A percentile compares a stretch with the other conserved stretches of the same genome.
Conservation (phyloP, 2,797 vertebrate species). For the Labroides dimidiatus region DNA sequence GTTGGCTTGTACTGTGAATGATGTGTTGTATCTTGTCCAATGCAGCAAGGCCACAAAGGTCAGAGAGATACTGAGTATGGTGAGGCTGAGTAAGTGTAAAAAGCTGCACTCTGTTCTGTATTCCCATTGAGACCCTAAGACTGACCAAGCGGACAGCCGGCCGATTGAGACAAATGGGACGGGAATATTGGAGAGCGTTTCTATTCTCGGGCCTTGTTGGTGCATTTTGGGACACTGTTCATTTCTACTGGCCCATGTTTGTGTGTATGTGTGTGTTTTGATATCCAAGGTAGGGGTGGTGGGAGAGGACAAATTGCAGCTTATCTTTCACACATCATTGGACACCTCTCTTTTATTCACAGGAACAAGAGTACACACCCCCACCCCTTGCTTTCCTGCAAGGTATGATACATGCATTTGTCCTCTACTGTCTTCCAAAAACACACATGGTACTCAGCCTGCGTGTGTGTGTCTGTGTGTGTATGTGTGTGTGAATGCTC, state of each 20-base stretch:
- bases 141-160: constrained; percentile 72
- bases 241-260: constrained; percentile 40
- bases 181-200: constrained; percentile 64
- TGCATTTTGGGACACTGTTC: constrained; percentile 56
- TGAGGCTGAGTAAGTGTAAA: constrained; percentile 72
- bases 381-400: constrained; percentile 29
- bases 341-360: constrained; percentile 66
- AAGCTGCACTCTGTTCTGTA: constrained; percentile 75
- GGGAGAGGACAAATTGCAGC: constrained; percentile 65
- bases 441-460: constrained; percentile 27
- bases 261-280: constrained; percentile 43
- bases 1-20: constrained; percentile 43
- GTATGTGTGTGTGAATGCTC: not conserved
- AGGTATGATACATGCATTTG: constrained; percentile 73
- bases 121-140: constrained; percentile 73
- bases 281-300: constrained; percentile 49
- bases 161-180: constrained; percentile 81
- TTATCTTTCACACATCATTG: constrained; percentile 78
- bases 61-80: constrained; percentile 60
- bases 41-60: constrained; percentile 69
- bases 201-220: constrained; percentile 56
- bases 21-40: constrained; percentile 39
- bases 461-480: not conserved
- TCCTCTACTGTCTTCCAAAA: constrained; percentile 68
- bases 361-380: constrained; percentile 41